Base-by-base conservation (phyloP, 1,140 invertebrate species). In the Drosophila tsacasi region DNA sequence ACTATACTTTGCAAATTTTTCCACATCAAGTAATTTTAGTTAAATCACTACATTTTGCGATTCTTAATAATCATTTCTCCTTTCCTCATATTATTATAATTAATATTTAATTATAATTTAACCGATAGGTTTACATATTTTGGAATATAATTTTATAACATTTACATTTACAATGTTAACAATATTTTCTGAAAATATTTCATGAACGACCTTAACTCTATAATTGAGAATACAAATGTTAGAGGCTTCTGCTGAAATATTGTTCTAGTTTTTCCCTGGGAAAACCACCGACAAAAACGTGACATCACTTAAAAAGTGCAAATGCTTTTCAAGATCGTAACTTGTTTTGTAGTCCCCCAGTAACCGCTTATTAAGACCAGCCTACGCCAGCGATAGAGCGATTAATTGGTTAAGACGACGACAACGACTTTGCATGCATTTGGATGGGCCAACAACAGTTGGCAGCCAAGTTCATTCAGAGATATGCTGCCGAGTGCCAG, bases 391-490 rank as follows among this genome's bases (percentile, higher is more conserved):
- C 47, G 23, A 44, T 39, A 67, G 23, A 46, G 39, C 39, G n/a
- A 42, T 68, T 71, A 71, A 71, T 71, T 71, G 67, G 63, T 68
- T 69, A 69, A 54, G 47, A 23, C 27, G 49, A 32, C 49, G 49
- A 19, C 67, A 21, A 7, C 49, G 21, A 68, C 47, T 71, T 55
- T 30, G 49, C 32, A 37, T 44, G 64, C 63, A 55, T 46, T 71
- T 30, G 19, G n/a, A 69, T 67, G 59, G 30, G 40, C 64, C 64
- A 63, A 55, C 54, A n/a, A 47, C 40, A 27, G 64, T 63, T 66
- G 64, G 63, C 64, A 68, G 67, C 67, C 67, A 71, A 71, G 67
- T 71, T 68, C 67, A 69, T 69, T 69, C 63, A 54, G 63, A 52
- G 62, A 54, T 54, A 44, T 50, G 15, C 62, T 40, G 15, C 27